Evolutionary conservation across 2,797 vertebrate species (phyloP).

Genomic region (Aphelocoma californica): DNA sequence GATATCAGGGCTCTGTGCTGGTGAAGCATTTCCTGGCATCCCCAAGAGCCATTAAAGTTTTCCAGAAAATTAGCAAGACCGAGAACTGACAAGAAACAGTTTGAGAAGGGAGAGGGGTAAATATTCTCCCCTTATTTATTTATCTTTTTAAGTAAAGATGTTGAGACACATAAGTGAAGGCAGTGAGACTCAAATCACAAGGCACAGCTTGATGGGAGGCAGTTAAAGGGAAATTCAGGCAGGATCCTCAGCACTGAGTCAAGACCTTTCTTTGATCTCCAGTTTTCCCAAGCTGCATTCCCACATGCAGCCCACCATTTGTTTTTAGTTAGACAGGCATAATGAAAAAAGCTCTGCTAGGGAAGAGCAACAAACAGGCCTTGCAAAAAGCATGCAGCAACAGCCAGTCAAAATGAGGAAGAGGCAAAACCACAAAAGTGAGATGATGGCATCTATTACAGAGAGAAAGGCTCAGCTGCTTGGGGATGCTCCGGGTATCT

Average conservation of each 20-base stretch:
- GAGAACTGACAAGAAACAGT: not conserved
- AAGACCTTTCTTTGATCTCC: conserved; percentile 75
- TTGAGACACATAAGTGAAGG: not conserved
- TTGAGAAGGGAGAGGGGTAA: not conserved
- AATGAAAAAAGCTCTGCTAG: conserved; percentile 52
- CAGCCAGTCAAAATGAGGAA: conserved; percentile 23
- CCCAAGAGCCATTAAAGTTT: not conserved
- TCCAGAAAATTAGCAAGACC: not conserved
- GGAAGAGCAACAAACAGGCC: conserved; percentile 42
- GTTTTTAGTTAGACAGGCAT: conserved; percentile 61
- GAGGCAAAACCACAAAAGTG: not conserved
- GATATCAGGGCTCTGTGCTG: not conserved
- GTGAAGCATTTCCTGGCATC: not conserved
- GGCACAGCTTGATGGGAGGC: conserved; percentile 49
- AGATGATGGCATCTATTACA: not conserved
- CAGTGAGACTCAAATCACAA: conserved; percentile 53
- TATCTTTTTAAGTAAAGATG: not conserved
- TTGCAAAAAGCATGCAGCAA: not conserved
- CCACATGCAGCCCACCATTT: conserved; percentile 57
- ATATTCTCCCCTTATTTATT: not conserved
- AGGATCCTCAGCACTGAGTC: conserved; percentile 56
- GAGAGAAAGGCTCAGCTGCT: not conserved
- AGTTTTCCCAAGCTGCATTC: conserved; percentile 71
- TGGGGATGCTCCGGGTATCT: not conserved
- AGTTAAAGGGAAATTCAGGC: conserved; percentile 44